Evolutionary conservation across 2,113 vertebrate genomes (phyloP).

Genomic region (Myrmophylax atrothorax): DNA sequence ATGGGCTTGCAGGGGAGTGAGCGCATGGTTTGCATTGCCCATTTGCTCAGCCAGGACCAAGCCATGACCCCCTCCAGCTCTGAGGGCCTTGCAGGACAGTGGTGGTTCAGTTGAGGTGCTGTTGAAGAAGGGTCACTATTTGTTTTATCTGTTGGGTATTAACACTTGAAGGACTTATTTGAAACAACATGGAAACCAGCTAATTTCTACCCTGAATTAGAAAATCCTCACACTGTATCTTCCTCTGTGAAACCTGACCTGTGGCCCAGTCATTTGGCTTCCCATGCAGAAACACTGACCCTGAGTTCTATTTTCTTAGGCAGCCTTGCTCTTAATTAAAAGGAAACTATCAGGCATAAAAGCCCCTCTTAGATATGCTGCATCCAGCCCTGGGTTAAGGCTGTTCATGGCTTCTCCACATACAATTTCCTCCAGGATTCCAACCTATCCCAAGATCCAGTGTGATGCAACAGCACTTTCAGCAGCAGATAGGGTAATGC

Average conservation of each 20-base stretch:
- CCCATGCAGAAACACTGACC: neutral
- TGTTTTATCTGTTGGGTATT: neutral
- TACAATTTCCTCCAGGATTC: constrained; percentile 49
- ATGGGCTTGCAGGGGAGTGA: neutral
- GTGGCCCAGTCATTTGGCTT: neutral
- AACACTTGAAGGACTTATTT: neutral
- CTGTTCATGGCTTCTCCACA: neutral
- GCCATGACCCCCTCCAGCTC: neutral
- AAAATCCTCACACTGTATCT: neutral
- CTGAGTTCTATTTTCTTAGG: constrained; percentile 27
- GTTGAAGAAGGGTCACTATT: neutral
- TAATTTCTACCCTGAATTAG: neutral
- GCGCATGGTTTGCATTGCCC: neutral
- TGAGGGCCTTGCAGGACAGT: neutral
- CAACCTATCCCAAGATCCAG: neutral
- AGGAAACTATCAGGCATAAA: neutral
- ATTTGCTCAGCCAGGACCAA: neutral
- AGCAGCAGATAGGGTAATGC: constrained; percentile 64
- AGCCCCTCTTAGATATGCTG: neutral
- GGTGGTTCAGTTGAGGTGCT: neutral
- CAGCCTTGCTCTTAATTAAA: constrained; percentile 13
- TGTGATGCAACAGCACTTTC: constrained; percentile 64
- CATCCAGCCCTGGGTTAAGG: neutral
- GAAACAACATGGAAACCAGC: neutral
- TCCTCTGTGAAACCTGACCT: neutral